phyloP scores from a whole-genome alignment of 1,140 invertebrate genomes.

The Agrypnia vestita region DNA sequence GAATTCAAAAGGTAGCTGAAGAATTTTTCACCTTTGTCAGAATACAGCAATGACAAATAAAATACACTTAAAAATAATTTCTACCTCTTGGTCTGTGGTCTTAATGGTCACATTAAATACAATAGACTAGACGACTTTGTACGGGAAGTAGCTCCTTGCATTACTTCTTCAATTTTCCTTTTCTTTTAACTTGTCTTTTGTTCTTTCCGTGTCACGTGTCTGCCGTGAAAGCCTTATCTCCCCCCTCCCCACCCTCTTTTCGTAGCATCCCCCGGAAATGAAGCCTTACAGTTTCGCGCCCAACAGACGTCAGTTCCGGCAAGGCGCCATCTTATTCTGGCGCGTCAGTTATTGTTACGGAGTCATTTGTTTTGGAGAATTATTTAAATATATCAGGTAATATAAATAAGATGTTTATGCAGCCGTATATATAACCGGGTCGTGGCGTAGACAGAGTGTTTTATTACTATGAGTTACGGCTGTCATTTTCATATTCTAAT shows the following conservation, averaged over 20 bases:
- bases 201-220: slow-evolving; percentile 4
- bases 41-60: too few relatives aligned
- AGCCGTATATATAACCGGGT: too few relatives aligned
- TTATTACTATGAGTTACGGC: too few relatives aligned
- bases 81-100: too few relatives aligned
- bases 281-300: slow-evolving; percentile 39
- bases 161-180: slow-evolving; percentile 5
- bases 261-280: slow-evolving; percentile 22
- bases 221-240: slow-evolving; percentile 22
- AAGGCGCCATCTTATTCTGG: slow-evolving; percentile 33
- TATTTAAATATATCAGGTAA: not conserved
- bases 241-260: not conserved
- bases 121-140: too few relatives aligned
- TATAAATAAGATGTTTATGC: not conserved
- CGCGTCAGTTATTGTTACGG: slow-evolving; percentile 23
- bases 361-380: slow-evolving; percentile 15
- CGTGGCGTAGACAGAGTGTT: too few relatives aligned
- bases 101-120: too few relatives aligned
- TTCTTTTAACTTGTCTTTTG: not conserved
- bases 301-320: slow-evolving; percentile 23
- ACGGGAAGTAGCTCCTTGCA: too few relatives aligned
- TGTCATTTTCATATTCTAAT: too few relatives aligned
- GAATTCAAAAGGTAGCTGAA: too few relatives aligned
- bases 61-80: too few relatives aligned
- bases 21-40: too few relatives aligned